Percentiles rank a stretch among this genome's conserved stretches.
Conservation (phyloP, 2,888 invertebrate species). For the Parascotia fuliginaria region DNA sequence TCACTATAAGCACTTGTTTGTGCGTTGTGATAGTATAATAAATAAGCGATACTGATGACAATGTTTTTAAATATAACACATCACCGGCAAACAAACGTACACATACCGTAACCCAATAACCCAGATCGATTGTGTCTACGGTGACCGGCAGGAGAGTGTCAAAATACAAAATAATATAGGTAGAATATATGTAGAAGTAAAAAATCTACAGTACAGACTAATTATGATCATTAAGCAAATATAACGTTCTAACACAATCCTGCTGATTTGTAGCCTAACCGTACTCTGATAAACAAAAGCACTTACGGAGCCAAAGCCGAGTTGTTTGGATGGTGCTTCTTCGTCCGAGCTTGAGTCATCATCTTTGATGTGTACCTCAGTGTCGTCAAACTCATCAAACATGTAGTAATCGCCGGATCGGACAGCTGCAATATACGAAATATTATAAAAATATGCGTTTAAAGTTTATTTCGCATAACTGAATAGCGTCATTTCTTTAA, state of each 20-base stretch:
- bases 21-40: conserved; percentile 33
- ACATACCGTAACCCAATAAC: conserved; percentile 29
- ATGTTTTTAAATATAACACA: conserved; percentile 34
- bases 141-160: conserved; percentile 15
- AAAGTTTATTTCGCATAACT: conserved; percentile 27
- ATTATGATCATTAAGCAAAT: not conserved
- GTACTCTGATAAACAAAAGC: not conserved
- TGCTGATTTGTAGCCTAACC: conserved; percentile 5
- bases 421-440: conserved; percentile 89
- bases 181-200: no score
- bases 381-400: conserved; percentile 97
- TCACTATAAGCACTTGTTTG: conserved; percentile 36
- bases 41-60: conserved; percentile 44
- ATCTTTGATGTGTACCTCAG: conserved; percentile 89
- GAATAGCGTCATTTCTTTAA: conserved; percentile 12
- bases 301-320: conserved; percentile 85
- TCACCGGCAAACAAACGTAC: conserved; percentile 31
- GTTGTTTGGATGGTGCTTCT: conserved; percentile 71
- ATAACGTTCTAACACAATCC: conserved; percentile 6
- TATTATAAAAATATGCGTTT: conserved; percentile 4
- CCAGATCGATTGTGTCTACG: not conserved
- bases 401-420: conserved; percentile 99
- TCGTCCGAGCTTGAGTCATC: conserved; percentile 86
- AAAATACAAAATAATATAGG: not conserved
- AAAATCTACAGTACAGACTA: not conserved